A percentile compares a stretch with the other conserved stretches of the same genome.
Evolutionary conservation across 2,113 vertebrate species (phyloP).

Genomic region (Anhinga anhinga): DNA sequence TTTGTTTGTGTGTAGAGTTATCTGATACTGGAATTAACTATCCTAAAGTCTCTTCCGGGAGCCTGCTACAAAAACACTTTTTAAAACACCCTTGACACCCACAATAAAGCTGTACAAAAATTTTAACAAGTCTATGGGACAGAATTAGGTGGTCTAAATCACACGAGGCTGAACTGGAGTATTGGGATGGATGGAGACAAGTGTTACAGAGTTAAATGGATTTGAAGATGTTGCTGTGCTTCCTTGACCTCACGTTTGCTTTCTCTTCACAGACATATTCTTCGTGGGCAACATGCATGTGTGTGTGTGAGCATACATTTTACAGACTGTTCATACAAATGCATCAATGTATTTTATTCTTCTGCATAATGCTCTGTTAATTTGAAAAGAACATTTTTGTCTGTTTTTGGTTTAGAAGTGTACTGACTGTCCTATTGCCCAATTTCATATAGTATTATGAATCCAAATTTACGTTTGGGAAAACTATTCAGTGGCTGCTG

Average conservation of each 20-base stretch:
- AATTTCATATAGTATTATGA: neutral
- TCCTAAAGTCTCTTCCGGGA: neutral
- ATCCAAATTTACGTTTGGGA: neutral
- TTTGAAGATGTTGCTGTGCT: neutral
- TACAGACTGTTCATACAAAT: neutral
- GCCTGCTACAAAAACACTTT: neutral
- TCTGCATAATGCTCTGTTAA: neutral
- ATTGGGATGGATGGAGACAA: neutral
- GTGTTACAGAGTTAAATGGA: neutral
- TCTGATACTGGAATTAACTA: neutral
- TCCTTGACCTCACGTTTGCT: neutral
- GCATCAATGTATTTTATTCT: neutral
- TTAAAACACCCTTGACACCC: neutral
- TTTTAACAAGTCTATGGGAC: neutral
- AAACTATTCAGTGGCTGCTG: neutral
- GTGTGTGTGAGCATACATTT: fast-evolving
- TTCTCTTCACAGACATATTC: neutral
- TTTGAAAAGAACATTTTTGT: neutral
- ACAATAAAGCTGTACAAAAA: neutral
- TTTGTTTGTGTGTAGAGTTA: neutral
- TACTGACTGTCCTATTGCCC: neutral
- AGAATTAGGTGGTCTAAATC: neutral
- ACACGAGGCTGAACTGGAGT: neutral
- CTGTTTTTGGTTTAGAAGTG: neutral
- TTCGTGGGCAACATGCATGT: fast-evolving